phyloP scores from a whole-genome alignment of 92 coral and sea anemone species.

The Hydrozoanthus gracilis region DNA sequence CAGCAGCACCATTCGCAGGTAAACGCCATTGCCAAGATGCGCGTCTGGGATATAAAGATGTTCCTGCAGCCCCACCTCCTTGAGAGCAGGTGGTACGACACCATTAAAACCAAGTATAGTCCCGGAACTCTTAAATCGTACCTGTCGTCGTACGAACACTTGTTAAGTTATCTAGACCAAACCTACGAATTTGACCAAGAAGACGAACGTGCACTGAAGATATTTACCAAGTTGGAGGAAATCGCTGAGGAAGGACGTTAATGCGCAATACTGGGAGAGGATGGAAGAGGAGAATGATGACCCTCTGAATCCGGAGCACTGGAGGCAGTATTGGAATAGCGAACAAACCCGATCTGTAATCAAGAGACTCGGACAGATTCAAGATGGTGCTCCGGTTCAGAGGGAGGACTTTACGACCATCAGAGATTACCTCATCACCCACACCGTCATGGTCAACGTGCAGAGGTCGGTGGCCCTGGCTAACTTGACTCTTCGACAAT shows the following conservation, averaged over 20 bases:
- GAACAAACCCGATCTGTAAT: not conserved
- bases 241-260: not conserved
- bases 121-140: not conserved
- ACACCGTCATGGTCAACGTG: not conserved
- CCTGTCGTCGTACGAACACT: not conserved
- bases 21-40: not conserved
- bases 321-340: not conserved
- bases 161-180: not conserved
- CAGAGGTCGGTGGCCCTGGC: not conserved
- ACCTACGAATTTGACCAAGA: not conserved
- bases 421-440: not conserved
- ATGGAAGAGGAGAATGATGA: not conserved
- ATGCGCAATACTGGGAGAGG: not conserved
- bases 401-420: not conserved
- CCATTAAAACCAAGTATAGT: not conserved
- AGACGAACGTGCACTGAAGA: not conserved
- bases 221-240: not conserved
- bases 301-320: not conserved
- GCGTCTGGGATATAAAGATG: not conserved
- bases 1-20: not conserved
- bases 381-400: too few species aligned
- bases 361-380: not conserved
- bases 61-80: not conserved
- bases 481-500: not conserved
- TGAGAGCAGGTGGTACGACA: not conserved